A percentile compares a stretch with the other conserved stretches of the same genome.
Conservation (phyloP, 2,888 invertebrate genomes). For the Lacanobia wlatinum region DNA sequence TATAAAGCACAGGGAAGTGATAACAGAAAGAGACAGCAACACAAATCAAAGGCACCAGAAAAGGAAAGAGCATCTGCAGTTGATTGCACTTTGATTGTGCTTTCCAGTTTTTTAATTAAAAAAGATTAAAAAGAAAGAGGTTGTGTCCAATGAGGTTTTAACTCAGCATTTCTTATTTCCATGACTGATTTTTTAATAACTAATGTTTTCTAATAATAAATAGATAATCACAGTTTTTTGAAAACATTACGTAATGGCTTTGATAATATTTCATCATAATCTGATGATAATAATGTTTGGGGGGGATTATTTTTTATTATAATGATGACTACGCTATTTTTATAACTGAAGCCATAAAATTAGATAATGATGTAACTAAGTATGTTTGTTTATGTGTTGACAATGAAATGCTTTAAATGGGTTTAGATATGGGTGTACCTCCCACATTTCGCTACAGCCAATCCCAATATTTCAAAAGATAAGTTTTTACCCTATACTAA, state of each 20-base stretch:
- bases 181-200: constrained; percentile 44
- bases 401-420: neutral
- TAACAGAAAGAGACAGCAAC: constrained; percentile 35
- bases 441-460: neutral
- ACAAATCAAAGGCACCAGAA: constrained; percentile 19
- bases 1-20: constrained; percentile 49
- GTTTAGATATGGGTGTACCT: neutral
- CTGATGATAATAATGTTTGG: neutral
- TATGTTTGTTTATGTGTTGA: neutral
- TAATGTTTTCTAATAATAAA: constrained; percentile 37
- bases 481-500: neutral
- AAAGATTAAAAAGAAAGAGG: constrained; percentile 50
- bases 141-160: constrained; percentile 57
- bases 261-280: constrained; percentile 21
- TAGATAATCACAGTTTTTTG: constrained; percentile 30
- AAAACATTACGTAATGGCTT: constrained; percentile 12
- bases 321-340: constrained; percentile 14
- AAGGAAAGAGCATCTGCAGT: constrained; percentile 44
- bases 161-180: constrained; percentile 40
- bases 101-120: constrained; percentile 59
- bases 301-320: constrained; percentile 1
- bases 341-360: neutral
- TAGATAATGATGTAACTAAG: neutral
- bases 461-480: neutral
- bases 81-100: constrained; percentile 67